These are phyloP conservation scores for Artibeus lituratus DNA, from an alignment of 2,797 vertebrate species.

Conservation along the genomic window DNA sequence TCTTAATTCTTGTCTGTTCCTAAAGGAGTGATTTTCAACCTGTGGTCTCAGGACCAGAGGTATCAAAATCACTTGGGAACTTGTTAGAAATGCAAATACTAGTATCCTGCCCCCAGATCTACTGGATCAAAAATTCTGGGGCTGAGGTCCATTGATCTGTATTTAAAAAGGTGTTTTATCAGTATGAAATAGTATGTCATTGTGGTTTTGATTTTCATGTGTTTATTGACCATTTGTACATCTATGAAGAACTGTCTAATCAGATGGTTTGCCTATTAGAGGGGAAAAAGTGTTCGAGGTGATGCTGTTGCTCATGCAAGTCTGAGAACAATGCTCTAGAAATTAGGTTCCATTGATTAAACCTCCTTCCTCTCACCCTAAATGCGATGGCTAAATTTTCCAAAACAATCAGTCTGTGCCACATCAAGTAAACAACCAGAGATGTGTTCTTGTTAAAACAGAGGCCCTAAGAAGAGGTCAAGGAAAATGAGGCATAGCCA, in stretches of 20 bases:
- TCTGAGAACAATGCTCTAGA: neutral
- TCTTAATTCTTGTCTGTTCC: neutral
- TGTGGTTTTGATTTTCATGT: neutral
- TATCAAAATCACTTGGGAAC: neutral
- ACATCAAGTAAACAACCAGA: neutral
- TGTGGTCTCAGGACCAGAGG: neutral
- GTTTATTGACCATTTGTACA: neutral
- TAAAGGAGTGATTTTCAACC: neutral
- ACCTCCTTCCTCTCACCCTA: neutral
- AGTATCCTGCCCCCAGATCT: neutral
- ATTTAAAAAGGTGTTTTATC: neutral
- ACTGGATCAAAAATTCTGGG: neutral
- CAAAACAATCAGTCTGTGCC: neutral
- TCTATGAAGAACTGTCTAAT: neutral
- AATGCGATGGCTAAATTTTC: neutral
- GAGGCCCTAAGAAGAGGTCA: neutral
- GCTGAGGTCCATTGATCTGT: rapidly evolving
- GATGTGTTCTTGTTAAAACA: neutral
- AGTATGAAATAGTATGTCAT: neutral
- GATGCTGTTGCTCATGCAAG: neutral
- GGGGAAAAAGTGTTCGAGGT: neutral
- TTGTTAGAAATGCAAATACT: neutral
- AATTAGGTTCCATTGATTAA: neutral
- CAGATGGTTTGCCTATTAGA: neutral
- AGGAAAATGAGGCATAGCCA: neutral